Conservation (phyloP, 1,140 invertebrate species). For the Drosophila navojoa region DNA sequence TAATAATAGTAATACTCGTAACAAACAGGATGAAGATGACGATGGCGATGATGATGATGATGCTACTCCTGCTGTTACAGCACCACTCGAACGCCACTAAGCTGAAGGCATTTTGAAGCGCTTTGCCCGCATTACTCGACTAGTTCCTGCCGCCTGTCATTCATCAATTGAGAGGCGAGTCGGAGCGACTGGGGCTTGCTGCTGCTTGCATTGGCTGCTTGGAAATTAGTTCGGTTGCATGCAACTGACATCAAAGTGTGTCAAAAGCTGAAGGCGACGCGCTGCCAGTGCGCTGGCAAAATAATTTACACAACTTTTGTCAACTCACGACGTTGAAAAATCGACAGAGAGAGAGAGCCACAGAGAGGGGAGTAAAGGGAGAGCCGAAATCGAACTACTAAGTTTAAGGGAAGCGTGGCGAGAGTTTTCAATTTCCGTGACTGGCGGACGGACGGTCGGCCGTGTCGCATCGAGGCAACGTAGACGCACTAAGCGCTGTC, state of each 20-base stretch:
- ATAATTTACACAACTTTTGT: conserved; percentile 78
- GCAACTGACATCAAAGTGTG: conserved; percentile 77
- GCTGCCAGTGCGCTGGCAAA: conserved; percentile 56
- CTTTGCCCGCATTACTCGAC: conserved; percentile 43
- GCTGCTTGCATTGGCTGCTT: conserved; percentile 12
- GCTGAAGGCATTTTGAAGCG: conserved; percentile 44
- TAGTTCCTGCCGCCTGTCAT: conserved; percentile 45
- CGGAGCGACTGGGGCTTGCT: background rate
- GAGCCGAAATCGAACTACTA: conserved; percentile 31
- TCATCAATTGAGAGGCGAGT: conserved; percentile 54
- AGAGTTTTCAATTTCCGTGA: conserved; percentile 76
- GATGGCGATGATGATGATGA: conserved; percentile 21
- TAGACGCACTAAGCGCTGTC: conserved; percentile 54
- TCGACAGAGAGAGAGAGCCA: background rate
- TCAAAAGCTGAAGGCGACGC: conserved; percentile 57
- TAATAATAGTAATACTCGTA: conserved; percentile 40
- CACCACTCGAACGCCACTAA: conserved; percentile 4
- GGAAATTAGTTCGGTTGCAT: conserved; percentile 69
- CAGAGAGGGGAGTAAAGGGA: background rate
- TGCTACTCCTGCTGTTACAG: conserved; percentile 22
- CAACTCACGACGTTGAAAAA: conserved; percentile 51
- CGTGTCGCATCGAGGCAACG: conserved; percentile 20
- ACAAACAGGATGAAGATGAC: conserved; percentile 32
- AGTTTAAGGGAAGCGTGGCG: conserved; percentile 40
- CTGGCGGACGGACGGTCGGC: conserved; percentile 18